phyloP scores from a whole-genome alignment of 2,888 invertebrate genomes.

The Sussaba pulchella region DNA sequence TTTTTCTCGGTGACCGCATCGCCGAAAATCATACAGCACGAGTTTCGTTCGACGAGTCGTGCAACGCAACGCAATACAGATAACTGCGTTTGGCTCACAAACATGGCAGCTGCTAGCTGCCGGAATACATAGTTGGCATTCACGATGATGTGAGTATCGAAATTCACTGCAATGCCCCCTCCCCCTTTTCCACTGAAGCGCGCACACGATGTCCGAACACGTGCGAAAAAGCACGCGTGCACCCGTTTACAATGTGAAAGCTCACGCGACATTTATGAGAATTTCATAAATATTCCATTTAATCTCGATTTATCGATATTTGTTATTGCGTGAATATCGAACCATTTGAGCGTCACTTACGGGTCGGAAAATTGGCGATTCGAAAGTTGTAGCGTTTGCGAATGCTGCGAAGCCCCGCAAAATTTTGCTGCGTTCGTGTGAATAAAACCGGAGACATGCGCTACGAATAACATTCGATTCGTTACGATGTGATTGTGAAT shows the following conservation, averaged over 20 bases:
- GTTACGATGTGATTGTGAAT: conserved; percentile 76
- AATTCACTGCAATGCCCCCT: conserved; percentile 26
- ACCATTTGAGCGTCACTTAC: conserved; percentile 68
- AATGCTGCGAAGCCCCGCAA: not conserved
- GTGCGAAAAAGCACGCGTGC: conserved; percentile 35
- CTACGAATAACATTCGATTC: conserved; percentile 71
- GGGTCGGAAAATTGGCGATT: conserved; percentile 39
- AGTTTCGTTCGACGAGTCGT: not conserved
- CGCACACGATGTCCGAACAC: conserved; percentile 40
- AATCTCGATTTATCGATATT: conserved; percentile 73
- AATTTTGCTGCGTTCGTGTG: conserved; percentile 7
- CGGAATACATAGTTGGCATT: conserved; percentile 28
- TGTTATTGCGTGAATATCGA: conserved; percentile 69
- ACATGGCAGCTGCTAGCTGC: conserved; percentile 13
- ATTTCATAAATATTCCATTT: conserved; percentile 65
- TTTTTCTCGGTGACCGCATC: not conserved
- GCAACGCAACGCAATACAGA: not conserved
- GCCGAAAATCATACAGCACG: not conserved
- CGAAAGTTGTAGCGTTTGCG: conserved; percentile 4
- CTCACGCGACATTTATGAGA: conserved; percentile 40
- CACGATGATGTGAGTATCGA: conserved; percentile 27
- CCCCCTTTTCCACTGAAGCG: not conserved
- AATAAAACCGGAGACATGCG: conserved; percentile 29
- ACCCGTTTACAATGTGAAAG: conserved; percentile 29
- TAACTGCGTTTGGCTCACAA: conserved; percentile 29